A percentile compares a stretch with the other conserved stretches of the same genome.
Evolutionary conservation across 2,113 vertebrate genomes (phyloP).

Genomic region (Poeciliopsis occidentalis): DNA sequence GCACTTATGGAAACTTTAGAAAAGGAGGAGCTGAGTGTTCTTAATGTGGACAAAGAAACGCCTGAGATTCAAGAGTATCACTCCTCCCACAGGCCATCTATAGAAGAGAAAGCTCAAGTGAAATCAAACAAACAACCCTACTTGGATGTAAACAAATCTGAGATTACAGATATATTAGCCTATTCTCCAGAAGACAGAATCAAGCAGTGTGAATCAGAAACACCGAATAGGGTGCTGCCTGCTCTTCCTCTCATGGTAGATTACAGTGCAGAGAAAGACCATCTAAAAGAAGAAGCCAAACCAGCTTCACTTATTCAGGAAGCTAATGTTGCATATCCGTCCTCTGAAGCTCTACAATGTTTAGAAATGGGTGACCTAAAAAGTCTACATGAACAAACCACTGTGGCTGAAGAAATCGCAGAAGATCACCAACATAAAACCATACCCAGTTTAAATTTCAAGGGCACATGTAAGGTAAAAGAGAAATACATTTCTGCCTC

Average conservation of each 20-base stretch:
- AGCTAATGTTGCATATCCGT: slow-evolving; percentile 51
- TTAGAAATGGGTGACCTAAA: slow-evolving; percentile 51
- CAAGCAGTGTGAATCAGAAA: slow-evolving; percentile 22
- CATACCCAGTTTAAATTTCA: slow-evolving; percentile 19
- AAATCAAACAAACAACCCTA: slow-evolving; percentile 33
- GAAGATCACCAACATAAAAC: background rate
- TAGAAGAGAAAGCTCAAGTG: slow-evolving; percentile 59
- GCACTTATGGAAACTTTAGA: slow-evolving; percentile 20
- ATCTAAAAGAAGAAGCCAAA: slow-evolving; percentile 30
- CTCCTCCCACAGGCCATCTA: slow-evolving; percentile 1
- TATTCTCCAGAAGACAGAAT: slow-evolving; percentile 41
- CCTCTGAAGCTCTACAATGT: slow-evolving; percentile 13
- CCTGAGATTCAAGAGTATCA: slow-evolving; percentile 2
- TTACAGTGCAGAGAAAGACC: background rate
- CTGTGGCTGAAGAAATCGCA: slow-evolving; percentile 20
- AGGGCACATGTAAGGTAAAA: slow-evolving; percentile 24
- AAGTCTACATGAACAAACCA: slow-evolving; percentile 15
- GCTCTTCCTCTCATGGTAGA: slow-evolving; percentile 1
- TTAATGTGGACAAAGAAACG: slow-evolving; percentile 15
- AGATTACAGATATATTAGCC: slow-evolving; percentile 35
- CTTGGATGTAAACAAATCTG: slow-evolving; percentile 38
- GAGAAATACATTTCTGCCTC: background rate
- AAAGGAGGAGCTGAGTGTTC: slow-evolving; percentile 4
- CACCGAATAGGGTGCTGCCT: slow-evolving; percentile 37
- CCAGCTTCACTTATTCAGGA: slow-evolving; percentile 40